A percentile compares a stretch with the other conserved stretches of the same genome.
Evolutionary conservation across 1,140 invertebrate genomes (phyloP).

Genomic region (Hormaphis cornu): DNA sequence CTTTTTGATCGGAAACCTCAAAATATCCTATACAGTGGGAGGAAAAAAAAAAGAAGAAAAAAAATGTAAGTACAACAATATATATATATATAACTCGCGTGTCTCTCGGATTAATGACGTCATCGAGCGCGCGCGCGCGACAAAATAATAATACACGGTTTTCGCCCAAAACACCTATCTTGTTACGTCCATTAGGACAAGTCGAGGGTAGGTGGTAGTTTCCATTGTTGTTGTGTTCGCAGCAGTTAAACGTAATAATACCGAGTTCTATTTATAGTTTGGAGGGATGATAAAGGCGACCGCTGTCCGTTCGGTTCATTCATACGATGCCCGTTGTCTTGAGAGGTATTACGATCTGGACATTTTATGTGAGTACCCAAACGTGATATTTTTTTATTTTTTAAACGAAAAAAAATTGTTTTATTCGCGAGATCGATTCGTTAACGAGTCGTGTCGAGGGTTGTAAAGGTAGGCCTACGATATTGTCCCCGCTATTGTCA

Average conservation of each 20-base stretch:
- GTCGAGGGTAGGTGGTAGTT: slow-evolving; percentile 22
- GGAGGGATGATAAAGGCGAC: not conserved
- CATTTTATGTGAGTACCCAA: slow-evolving; percentile 22
- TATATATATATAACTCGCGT: slow-evolving; percentile 7
- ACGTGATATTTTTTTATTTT: no score
- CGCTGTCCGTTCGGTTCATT: not conserved
- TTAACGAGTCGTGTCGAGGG: no score
- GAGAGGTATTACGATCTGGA: slow-evolving; percentile 17
- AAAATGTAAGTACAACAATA: not conserved
- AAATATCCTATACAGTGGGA: slow-evolving; percentile 10
- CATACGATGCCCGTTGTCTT: slow-evolving; percentile 26
- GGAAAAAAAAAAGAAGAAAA: not conserved
- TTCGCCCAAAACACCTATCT: slow-evolving; percentile 20
- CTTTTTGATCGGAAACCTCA: slow-evolving; percentile 25
- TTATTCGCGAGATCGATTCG: no score
- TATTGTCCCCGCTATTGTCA: no score
- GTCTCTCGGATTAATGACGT: slow-evolving; percentile 13
- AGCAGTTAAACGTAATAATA: slow-evolving; percentile 1
- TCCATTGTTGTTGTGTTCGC: slow-evolving; percentile 21
- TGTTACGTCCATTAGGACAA: slow-evolving; percentile 31
- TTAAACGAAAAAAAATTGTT: no score
- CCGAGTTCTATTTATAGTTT: slow-evolving; percentile 15
- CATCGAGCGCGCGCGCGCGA: slow-evolving; percentile 18
- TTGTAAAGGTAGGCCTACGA: no score
- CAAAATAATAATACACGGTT: slow-evolving; percentile 29